Base-by-base conservation (phyloP, 1,140 invertebrate species). In the Cecropterus lyciades region DNA sequence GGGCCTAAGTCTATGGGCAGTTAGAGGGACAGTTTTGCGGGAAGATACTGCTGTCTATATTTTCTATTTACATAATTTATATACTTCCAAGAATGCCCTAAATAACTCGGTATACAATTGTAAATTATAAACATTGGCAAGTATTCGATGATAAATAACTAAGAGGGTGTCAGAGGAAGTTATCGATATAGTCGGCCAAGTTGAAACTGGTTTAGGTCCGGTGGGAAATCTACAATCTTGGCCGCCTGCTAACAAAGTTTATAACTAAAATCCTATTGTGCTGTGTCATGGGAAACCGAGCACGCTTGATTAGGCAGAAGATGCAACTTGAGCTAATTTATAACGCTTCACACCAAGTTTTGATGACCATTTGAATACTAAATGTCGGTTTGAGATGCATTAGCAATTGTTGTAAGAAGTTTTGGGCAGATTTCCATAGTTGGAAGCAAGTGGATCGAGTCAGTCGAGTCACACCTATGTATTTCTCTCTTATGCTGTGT, bases 191-290 rank as follows among this genome's bases (percentile, higher is more conserved):
- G 81, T 81, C 79, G 73, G 67, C 70, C 69, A 78, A 88, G 77
- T 88, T 81, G 80, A 83, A 90, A 87, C 85, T 88, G 82, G 84
- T 77, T 80, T 85, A 81, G 71, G 80, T 79, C 86, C 86, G 70
- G 66, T 71, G 87, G 87, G 87, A 91, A 91, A 91, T 91, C 78
- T 87, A 72, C 82, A 89, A 89, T 87, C 86, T 91, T 91, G 85
- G 82, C 79, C 80, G 81, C 73, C 71, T 76, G 78, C 84, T 91
- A 91, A 91, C 86, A 87, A 91, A 89, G 87, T 91, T 91, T 85
- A 84, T 73, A 89, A 87, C 85, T 89, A 77, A 89, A 89, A 91
- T 91, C 85, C 81, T 89, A 89, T 90, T 87, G 86, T 90, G 73
- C 75, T 70, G 79, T 79, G 75, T 84, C 79, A 78, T 84, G 79